phyloP scores from a whole-genome alignment of 2,888 invertebrate species.

The Caenorhabditis sp. region DNA sequence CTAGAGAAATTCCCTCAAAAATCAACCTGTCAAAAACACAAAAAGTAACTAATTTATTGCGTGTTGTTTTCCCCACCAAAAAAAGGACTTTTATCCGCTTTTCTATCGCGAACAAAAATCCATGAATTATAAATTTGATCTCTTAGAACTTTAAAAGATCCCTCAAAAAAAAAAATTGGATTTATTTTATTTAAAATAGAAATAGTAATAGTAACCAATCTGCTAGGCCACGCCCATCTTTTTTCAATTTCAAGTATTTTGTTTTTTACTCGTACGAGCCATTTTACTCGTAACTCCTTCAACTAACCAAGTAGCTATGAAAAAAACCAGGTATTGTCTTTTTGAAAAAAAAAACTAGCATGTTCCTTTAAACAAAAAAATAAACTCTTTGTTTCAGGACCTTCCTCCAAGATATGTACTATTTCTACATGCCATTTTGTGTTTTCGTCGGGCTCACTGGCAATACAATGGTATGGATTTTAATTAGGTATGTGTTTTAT shows the following conservation, averaged over 20 bases:
- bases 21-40: too few species aligned
- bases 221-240: not conserved
- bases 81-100: too few species aligned
- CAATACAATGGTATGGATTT: conserved; percentile 66
- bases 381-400: conserved; percentile 11
- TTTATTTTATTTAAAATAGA: not conserved
- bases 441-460: conserved; percentile 66
- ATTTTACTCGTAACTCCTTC: too few species aligned
- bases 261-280: not conserved
- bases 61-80: too few species aligned
- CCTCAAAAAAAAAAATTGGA: too few species aligned
- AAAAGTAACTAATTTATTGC: too few species aligned
- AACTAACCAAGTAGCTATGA: too few species aligned
- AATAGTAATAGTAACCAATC: conserved; percentile 6
- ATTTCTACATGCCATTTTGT: conserved; percentile 66
- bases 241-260: conserved; percentile 2
- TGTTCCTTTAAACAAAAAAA: not conserved
- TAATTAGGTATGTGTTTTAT: conserved; percentile 55
- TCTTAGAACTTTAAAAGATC: too few species aligned
- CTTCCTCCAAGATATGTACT: conserved; percentile 53
- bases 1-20: too few species aligned
- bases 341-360: not conserved
- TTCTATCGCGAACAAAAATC: too few species aligned
- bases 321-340: too few species aligned
- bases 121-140: too few species aligned